phyloP scores from a whole-genome alignment of 2,113 vertebrate genomes.

The Limanda limanda region DNA sequence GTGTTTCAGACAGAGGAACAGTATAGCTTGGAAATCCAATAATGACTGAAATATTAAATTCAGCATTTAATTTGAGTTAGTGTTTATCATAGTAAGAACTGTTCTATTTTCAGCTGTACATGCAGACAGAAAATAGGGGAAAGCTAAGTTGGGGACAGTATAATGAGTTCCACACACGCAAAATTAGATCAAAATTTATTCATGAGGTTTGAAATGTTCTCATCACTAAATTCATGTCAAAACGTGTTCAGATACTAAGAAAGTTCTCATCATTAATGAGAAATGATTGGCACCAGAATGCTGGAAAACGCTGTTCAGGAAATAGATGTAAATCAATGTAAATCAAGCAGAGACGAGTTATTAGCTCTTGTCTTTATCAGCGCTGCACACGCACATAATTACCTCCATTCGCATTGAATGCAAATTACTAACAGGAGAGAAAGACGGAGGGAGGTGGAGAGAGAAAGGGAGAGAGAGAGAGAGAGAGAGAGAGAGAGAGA shows the following conservation, averaged over 20 bases:
- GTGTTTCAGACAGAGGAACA: no score
- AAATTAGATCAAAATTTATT: not conserved
- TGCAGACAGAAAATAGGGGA: not conserved
- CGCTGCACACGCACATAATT: constrained; percentile 27
- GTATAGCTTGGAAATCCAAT: no score
- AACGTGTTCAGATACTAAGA: not conserved
- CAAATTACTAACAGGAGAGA: not conserved
- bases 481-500: not conserved
- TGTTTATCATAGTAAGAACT: not conserved
- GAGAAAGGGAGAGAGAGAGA: not conserved
- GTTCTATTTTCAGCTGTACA: not conserved
- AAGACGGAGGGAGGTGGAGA: not conserved
- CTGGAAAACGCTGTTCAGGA: not conserved
- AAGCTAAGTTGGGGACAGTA: not conserved
- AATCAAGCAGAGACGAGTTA: constrained; percentile 7
- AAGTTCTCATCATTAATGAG: not conserved
- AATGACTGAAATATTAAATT: no score
- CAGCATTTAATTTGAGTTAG: no score
- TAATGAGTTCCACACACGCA: not conserved
- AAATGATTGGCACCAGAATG: not conserved
- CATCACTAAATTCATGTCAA: not conserved
- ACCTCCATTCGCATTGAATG: constrained; percentile 15
- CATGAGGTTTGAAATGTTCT: constrained; percentile 13
- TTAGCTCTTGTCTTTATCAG: constrained; percentile 13
- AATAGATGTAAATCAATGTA: constrained; percentile 6